Evolutionary conservation across 2,888 invertebrate genomes (phyloP).

Genomic region (Eudasyphora cyanicolor): DNA sequence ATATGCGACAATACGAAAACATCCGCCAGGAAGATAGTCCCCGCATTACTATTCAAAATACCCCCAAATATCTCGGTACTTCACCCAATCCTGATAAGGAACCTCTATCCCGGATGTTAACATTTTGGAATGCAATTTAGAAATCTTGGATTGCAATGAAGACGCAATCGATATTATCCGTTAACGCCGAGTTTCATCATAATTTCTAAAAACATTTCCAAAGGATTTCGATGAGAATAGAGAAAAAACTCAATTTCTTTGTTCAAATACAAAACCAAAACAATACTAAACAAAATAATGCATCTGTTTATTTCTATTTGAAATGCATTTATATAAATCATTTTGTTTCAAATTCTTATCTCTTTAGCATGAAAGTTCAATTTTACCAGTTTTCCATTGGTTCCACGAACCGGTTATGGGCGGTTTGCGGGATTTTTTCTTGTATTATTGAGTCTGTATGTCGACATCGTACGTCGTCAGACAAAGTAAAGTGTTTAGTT

Average conservation of each 20-base stretch:
- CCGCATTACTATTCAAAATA: no score
- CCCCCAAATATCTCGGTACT: no score
- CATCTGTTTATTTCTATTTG: slow-evolving; percentile 43
- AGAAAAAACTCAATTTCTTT: neutral
- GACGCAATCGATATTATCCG: slow-evolving; percentile 70
- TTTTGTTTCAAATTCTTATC: slow-evolving; percentile 48
- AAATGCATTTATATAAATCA: slow-evolving; percentile 10
- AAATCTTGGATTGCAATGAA: slow-evolving; percentile 71
- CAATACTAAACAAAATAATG: neutral
- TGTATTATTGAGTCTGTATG: slow-evolving; percentile 44
- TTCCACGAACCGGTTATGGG: slow-evolving; percentile 14
- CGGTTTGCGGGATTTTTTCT: neutral
- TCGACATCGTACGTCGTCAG: neutral
- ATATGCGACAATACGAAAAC: no score
- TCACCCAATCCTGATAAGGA: no score
- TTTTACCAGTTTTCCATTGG: slow-evolving; percentile 52
- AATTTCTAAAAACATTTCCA: slow-evolving; percentile 56
- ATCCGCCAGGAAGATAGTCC: no score
- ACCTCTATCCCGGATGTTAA: neutral
- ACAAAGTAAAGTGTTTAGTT: slow-evolving; percentile 29
- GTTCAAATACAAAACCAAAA: slow-evolving; percentile 30
- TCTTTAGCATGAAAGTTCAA: slow-evolving; percentile 57
- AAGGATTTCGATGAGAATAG: neutral
- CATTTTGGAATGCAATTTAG: slow-evolving; percentile 69
- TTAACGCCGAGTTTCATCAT: slow-evolving; percentile 72